These are phyloP conservation scores for Dasyornis broadbenti DNA, from an alignment of 2,113 vertebrate species.

Conservation along the genomic window DNA sequence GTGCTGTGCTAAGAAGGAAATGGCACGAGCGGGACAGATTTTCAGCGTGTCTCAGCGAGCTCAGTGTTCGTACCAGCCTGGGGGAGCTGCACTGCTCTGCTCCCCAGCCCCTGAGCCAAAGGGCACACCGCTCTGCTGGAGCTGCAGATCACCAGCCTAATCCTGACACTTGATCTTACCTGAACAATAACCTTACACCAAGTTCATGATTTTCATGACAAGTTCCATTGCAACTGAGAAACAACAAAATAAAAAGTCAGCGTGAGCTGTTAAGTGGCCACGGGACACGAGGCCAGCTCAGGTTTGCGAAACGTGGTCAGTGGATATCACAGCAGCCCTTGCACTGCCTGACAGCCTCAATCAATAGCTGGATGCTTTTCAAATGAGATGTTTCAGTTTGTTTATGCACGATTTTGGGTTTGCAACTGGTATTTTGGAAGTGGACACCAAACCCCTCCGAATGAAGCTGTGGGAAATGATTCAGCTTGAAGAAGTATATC, in stretches of 20 bases:
- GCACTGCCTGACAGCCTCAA: not conserved
- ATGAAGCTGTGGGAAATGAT: not conserved
- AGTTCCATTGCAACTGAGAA: not conserved
- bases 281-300: accelerated
- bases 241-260: not conserved
- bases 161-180: not conserved
- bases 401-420: not conserved
- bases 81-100: accelerated
- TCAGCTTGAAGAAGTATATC: not conserved
- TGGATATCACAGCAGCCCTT: not conserved
- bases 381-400: not conserved
- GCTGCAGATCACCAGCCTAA: not conserved
- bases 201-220: not conserved
- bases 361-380: not conserved
- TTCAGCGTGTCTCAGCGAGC: not conserved
- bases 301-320: not conserved
- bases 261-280: not conserved
- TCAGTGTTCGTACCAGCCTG: too few relatives aligned
- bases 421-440: constrained; percentile 14
- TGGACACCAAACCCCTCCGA: not conserved
- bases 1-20: not conserved
- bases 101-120: not conserved
- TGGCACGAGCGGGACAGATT: not conserved
- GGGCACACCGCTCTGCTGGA: not conserved
- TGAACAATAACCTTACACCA: not conserved